Percentiles rank a stretch among this genome's conserved stretches.
Evolutionary conservation across 2,888 invertebrate genomes (phyloP).

Genomic region (Leuctra nigra): DNA sequence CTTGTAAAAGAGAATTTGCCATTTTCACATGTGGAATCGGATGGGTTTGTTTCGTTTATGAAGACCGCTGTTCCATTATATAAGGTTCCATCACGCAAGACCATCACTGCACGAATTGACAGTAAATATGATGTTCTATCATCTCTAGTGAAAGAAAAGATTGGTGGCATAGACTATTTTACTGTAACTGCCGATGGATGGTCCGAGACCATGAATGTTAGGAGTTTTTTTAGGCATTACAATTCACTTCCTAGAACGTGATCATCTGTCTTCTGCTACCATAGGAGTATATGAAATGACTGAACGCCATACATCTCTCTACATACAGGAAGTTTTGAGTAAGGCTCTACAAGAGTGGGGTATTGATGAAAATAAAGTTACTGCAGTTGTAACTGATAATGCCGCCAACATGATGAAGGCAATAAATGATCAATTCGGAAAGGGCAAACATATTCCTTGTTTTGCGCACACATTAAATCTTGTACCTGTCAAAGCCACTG

Average conservation of each 20-base stretch:
- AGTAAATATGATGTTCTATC: background rate
- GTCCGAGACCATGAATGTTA: background rate
- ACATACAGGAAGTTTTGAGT: background rate
- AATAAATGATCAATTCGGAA: conserved; percentile 27
- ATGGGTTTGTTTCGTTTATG: too few species aligned
- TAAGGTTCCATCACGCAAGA: background rate
- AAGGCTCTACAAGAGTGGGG: conserved; percentile 25
- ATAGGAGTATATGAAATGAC: background rate
- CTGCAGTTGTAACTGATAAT: conserved; percentile 29
- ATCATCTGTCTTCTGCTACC: background rate
- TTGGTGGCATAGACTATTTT: background rate
- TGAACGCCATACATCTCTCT: background rate
- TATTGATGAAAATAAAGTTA: conserved; percentile 27
- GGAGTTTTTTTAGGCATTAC: background rate
- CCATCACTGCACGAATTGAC: background rate
- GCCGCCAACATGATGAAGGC: conserved; percentile 31
- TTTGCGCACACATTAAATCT: conserved; percentile 31
- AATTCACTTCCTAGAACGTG: background rate
- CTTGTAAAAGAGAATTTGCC: too few species aligned
- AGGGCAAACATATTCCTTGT: conserved; percentile 28
- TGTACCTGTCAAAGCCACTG: conserved; percentile 26
- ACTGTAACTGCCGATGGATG: background rate
- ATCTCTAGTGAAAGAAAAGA: background rate
- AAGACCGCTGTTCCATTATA: background rate
- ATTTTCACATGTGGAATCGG: too few species aligned